Percentiles rank a stretch among this genome's conserved stretches.
Evolutionary conservation across 2,797 vertebrate species (phyloP).

Genomic region (Acestrorhynchus altus): DNA sequence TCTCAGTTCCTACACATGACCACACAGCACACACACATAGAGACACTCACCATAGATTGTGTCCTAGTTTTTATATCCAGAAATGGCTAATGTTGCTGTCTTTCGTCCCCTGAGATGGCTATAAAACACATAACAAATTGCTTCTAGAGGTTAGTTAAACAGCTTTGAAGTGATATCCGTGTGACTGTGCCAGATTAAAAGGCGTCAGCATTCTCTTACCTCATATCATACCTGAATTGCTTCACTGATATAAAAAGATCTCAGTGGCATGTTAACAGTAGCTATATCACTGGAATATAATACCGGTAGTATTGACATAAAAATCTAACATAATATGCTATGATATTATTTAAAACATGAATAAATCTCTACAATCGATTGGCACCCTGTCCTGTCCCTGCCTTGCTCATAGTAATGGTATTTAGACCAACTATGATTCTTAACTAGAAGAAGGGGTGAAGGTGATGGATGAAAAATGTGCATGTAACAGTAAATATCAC

Average conservation of each 20-base stretch:
- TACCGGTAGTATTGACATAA: no score
- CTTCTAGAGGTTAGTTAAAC: conserved; percentile 50
- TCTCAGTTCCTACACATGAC: not conserved
- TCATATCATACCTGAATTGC: conserved; percentile 50
- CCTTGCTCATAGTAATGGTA: no score
- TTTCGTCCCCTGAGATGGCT: conserved; percentile 62
- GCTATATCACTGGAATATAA: not conserved
- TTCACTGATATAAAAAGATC: not conserved
- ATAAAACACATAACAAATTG: conserved; percentile 57
- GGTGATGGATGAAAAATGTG: no score
- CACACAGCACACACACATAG: conserved; percentile 2
- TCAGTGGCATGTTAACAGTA: not conserved
- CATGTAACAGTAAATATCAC: not conserved
- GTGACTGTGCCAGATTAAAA: conserved; percentile 31
- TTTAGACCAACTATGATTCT: no score
- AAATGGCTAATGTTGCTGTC: conserved; percentile 67
- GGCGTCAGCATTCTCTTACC: conserved; percentile 46
- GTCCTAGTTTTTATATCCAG: conserved; percentile 77
- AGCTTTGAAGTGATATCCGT: conserved; percentile 47
- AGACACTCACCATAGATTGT: conserved; percentile 49
- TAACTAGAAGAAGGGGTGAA: no score
- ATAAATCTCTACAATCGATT: no score
- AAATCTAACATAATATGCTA: no score
- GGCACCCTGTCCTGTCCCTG: no score
- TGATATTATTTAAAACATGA: no score